Percentiles rank a stretch among this genome's conserved stretches.
Conservation (phyloP, 2,888 invertebrate genomes). For the Eupithecia inturbata region DNA sequence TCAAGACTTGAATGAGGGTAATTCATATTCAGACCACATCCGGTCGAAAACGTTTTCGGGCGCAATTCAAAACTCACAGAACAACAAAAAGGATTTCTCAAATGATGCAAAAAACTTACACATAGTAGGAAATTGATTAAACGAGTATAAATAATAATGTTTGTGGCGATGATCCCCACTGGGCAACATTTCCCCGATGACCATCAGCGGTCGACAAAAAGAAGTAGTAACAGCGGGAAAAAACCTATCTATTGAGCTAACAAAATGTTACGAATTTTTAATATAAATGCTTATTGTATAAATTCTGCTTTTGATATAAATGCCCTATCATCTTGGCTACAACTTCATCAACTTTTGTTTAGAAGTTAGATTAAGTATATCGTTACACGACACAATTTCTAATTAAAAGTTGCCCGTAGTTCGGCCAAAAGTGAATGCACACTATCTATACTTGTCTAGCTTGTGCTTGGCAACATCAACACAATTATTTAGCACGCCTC, state of each 20-base stretch:
- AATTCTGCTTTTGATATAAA: background rate
- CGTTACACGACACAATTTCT: background rate
- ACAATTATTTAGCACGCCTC: no score
- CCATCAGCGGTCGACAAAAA: background rate
- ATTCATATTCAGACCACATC: background rate
- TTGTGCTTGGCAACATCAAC: background rate
- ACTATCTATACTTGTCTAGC: background rate
- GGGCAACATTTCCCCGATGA: background rate
- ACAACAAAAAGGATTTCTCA: background rate
- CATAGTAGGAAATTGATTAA: background rate
- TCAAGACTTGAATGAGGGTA: background rate
- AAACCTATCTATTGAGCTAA: background rate
- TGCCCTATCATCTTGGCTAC: background rate
- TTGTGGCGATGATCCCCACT: background rate
- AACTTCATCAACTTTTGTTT: background rate
- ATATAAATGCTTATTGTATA: no score
- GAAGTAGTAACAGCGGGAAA: background rate
- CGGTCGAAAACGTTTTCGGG: background rate
- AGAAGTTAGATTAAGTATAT: background rate
- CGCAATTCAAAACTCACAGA: conserved; percentile 2
- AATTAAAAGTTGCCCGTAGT: background rate
- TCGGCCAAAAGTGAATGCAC: background rate
- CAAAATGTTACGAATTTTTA: background rate
- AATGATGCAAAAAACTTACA: background rate
- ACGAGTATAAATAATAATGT: background rate